Base-by-base conservation (phyloP, 2,888 invertebrate species). In the Chloroclystis v-ata region DNA sequence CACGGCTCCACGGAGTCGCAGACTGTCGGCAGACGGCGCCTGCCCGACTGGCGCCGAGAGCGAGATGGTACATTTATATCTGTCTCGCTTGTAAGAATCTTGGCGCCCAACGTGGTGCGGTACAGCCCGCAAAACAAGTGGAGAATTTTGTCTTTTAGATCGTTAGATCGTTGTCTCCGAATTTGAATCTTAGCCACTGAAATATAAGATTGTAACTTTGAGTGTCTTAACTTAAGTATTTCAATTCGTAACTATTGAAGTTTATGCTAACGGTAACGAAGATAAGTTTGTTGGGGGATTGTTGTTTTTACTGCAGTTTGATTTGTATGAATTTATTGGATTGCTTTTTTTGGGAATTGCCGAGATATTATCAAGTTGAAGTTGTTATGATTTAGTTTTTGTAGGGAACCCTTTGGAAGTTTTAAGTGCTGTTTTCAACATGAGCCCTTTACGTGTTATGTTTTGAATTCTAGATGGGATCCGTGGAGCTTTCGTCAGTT, bases 31-130 rank as follows among this genome's bases (percentile, higher is more conserved):
- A 78, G 74, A 75, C 82, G 89, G 89, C 89, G 89, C 89, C 90
- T 76, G 82, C 62, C 80, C 72, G 88, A 69, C 89, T 85, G 90
- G 89, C 90, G 89, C 89, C 76, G 64, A 45, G 68, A 73, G 58
- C 30, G 67, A 63, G 73, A 74, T 58, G 47, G 54, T 38, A 39
- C 47, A 48, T 57, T 52, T 50, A 39, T 43, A 37, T 43, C 59
- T 61, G 58, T 66, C 66, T 57, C 66, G 2, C 67, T 61, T 57
- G 63, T 65, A 59, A 59, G 66, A 66, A 54, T 59, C 38, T 49
- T 69, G 68, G 69, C 82, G 82, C 82, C 82, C 82, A 69, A 64
- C 71, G 51, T 54, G 76, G 71, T 28, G 38, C 29, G 32, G 50
- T 46, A 47, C 43, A 37, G 16, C 33, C 38, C 30, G 38, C 38